phyloP scores from a whole-genome alignment of 2,797 vertebrate species.

The Megalops cyprinoides region DNA sequence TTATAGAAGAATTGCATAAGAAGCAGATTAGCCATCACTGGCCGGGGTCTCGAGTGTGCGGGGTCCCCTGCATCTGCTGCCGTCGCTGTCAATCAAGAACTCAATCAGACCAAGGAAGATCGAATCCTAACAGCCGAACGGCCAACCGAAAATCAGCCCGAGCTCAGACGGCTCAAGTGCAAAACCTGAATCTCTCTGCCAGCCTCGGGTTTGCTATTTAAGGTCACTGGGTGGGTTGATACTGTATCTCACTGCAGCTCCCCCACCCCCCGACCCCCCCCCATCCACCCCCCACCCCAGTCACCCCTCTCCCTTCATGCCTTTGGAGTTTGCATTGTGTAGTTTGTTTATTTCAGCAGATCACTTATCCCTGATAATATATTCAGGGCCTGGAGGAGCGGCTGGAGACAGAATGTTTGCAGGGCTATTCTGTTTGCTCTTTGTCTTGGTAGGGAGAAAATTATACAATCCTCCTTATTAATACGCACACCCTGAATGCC shows the following conservation, averaged over 20 bases:
- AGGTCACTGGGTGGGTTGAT: neutral
- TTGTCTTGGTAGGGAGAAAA: slow-evolving; percentile 12
- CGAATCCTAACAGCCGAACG: neutral
- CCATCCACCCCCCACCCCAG: too few relatives aligned
- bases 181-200: neutral
- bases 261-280: too few relatives aligned
- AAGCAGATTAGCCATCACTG: slow-evolving; percentile 42
- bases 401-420: slow-evolving; percentile 56
- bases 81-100: slow-evolving; percentile 30
- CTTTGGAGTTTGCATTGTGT: slow-evolving; percentile 22
- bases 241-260: neutral
- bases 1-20: slow-evolving; percentile 40
- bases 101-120: neutral
- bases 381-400: slow-evolving; percentile 38
- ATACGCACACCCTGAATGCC: neutral
- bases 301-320: neutral
- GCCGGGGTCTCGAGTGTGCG: neutral
- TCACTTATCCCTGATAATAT: slow-evolving; percentile 41
- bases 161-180: neutral
- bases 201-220: neutral
- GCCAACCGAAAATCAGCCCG: neutral
- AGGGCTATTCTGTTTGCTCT: slow-evolving; percentile 22
- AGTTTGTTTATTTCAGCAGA: slow-evolving; percentile 44
- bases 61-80: slow-evolving; percentile 4
- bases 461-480: slow-evolving; percentile 15